Base-by-base conservation (phyloP, 1,140 invertebrate species). In the Saccostrea glomerata region DNA sequence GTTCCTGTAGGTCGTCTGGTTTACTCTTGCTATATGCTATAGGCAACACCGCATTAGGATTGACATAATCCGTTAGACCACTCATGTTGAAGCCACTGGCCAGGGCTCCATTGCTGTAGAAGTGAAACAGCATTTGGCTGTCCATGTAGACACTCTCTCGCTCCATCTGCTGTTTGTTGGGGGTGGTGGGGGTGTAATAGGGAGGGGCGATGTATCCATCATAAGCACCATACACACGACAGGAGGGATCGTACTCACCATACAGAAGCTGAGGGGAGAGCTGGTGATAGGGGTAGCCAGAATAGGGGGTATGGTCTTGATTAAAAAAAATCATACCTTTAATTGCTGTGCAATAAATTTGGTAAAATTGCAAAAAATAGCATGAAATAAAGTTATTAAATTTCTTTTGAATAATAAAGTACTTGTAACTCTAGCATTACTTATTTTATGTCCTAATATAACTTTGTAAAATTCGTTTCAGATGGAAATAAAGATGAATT, bases 41-140 rank as follows among this genome's bases (percentile, higher is more conserved):
- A 20, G 90, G 88, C 9, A 91, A 55, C 17, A 91, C 89, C 6
- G 89, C 90, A 89, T 90, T 91, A 7, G 90, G 90, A 82, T 90
- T 91, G 20, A 91, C 90, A 84, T 91, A 90, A 47, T 91, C 89
- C 4, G 56, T 73, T 15, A 56, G 11, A 4, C 36, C 70, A 13
- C 25, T 36, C 5, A 84, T 56, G 30, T 56, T 82, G 40, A 84
- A 87, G 15, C 20, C 36, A 15, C 66, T 54, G 54, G 82, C 60
- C n/a, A 87, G 36, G 6, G 25, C 66, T 36, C 77, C 87, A 36
- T 54, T 87, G 1, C 58, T 47, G 47, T 87, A 91, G 58, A 89
- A 91, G 40, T 88, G 88, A 63, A 86, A 89, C 47, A 84, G 88
- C 15, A 87, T 30, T 9, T 89, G 88, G 40, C 25, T 88, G 54